phyloP scores from a whole-genome alignment of 2,888 invertebrate genomes.

The Serripes groenlandicus region DNA sequence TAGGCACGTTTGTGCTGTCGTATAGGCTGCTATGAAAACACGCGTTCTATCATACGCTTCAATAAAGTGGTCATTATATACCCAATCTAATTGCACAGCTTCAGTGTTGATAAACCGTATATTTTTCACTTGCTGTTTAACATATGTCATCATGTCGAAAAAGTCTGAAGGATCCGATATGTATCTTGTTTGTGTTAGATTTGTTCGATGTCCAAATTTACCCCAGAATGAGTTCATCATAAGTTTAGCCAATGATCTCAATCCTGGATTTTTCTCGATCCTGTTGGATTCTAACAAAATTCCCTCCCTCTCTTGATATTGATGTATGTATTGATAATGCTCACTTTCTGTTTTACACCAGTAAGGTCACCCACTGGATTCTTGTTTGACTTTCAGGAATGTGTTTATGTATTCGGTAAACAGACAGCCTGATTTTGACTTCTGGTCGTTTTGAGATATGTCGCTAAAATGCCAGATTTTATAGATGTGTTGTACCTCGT shows the following conservation, averaged over 20 bases:
- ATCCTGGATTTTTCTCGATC: constrained; percentile 47
- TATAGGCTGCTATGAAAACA: too few relatives aligned
- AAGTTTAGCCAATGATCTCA: constrained; percentile 50
- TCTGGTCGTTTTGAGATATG: not conserved
- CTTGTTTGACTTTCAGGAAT: not conserved
- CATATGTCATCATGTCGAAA: constrained; percentile 47
- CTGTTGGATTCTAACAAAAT: constrained; percentile 34
- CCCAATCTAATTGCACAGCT: too few relatives aligned
- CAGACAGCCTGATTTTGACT: not conserved
- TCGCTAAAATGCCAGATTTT: constrained; percentile 6
- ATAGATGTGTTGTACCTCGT: not conserved
- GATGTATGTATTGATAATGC: constrained; percentile 8
- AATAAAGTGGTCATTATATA: too few relatives aligned
- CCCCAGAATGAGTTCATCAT: constrained; percentile 59
- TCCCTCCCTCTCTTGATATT: constrained; percentile 51
- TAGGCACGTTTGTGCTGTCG: too few relatives aligned
- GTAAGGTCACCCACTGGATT: not conserved
- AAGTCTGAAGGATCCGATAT: constrained; percentile 14
- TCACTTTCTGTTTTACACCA: constrained; percentile 2
- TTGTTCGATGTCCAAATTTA: constrained; percentile 52
- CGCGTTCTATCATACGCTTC: too few relatives aligned
- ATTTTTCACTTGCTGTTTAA: constrained; percentile 30
- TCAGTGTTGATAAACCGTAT: constrained; percentile 43
- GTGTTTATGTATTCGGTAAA: constrained; percentile 72
- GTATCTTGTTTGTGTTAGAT: constrained; percentile 31